Conservation (phyloP, 2,113 vertebrate species). For the Bettongia penicillata region DNA sequence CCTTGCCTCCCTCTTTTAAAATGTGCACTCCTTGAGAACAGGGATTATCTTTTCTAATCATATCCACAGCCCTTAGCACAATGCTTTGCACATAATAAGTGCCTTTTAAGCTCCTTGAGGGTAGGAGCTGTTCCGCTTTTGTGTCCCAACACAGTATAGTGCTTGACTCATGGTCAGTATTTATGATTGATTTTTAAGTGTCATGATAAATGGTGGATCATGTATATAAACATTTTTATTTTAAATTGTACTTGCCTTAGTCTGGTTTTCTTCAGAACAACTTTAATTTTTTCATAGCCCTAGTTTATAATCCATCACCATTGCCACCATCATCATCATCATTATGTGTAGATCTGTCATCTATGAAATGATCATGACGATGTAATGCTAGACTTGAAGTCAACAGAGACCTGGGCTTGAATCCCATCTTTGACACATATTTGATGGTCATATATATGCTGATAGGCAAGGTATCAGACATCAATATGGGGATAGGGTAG, state of each 20-base stretch:
- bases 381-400: not conserved
- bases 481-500: not conserved
- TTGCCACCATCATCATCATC: not conserved
- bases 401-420: not conserved
- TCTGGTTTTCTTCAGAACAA: not conserved
- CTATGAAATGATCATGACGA: not conserved
- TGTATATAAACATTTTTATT: not conserved
- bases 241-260: not conserved
- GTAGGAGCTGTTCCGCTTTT: not conserved
- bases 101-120: not conserved
- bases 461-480: not conserved
- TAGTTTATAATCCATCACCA: not conserved
- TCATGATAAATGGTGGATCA: not conserved
- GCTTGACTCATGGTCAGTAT: not conserved
- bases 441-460: not conserved
- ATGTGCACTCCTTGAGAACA: not conserved
- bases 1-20: not conserved
- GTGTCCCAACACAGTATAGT: not conserved
- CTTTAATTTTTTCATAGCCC: not conserved
- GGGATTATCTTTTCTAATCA: not conserved
- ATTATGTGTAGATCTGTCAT: not conserved
- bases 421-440: not conserved
- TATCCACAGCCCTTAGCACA: not conserved
- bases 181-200: not conserved
- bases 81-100: not conserved